phyloP scores from a whole-genome alignment of 2,113 vertebrate species.

The Candoia aspera region DNA sequence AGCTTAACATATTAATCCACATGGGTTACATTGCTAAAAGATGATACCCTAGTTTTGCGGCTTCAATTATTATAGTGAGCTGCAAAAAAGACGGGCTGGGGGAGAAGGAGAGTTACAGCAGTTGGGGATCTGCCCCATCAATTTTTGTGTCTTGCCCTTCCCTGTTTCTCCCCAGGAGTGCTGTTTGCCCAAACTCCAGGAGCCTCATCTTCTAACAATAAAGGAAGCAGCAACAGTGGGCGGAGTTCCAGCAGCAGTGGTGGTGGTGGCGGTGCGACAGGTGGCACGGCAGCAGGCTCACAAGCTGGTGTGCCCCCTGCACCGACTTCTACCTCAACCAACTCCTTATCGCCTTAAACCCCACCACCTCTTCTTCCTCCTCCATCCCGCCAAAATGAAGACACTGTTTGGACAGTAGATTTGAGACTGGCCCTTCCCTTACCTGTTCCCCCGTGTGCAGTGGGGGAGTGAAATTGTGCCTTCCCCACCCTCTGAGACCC shows the following conservation, averaged over 20 bases:
- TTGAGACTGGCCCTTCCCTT: not conserved
- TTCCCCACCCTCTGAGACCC: not conserved
- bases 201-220: slow-evolving; percentile 75
- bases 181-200: slow-evolving; percentile 90
- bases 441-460: not conserved
- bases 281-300: slow-evolving; percentile 46
- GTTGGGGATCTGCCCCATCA: rapidly evolving
- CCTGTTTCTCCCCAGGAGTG: slow-evolving; percentile 77
- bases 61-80: not conserved
- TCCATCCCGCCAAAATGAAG: not conserved
- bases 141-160: not conserved
- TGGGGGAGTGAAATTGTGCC: not conserved
- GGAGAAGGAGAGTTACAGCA: not conserved
- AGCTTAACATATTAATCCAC: not conserved
- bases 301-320: slow-evolving; percentile 63
- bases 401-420: slow-evolving; percentile 8
- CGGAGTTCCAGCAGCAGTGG: slow-evolving; percentile 36
- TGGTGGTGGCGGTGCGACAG: slow-evolving; percentile 30
- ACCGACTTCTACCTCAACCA: slow-evolving; percentile 87
- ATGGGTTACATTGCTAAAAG: not conserved
- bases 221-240: slow-evolving; percentile 60
- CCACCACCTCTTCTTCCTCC: not conserved
- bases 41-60: not conserved
- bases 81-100: not conserved
- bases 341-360: slow-evolving; percentile 80